Base-by-base conservation (phyloP, 1,140 invertebrate species). In the Eumaeus atala region DNA sequence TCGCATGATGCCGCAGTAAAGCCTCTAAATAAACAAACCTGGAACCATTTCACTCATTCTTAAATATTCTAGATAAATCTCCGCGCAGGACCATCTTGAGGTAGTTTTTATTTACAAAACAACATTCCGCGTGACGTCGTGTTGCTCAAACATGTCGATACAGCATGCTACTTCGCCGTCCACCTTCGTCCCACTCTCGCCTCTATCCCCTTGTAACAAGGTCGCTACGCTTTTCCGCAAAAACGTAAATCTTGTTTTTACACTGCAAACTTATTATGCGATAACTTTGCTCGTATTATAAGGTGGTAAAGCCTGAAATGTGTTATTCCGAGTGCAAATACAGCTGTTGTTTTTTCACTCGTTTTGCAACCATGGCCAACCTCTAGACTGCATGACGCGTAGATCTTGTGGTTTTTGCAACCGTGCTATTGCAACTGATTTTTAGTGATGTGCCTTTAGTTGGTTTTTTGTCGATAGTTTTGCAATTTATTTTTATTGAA, bases 331-430 rank as follows among this genome's bases (percentile, higher is more conserved):
- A 28, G 21, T 28, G 21, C 21, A 28, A 28, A 28, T 28, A 18
- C 51, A 36, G 36, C 36, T 54, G 63, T 35, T 47, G 47, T 56
- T 50, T 71, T 72, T 79, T 73, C 74, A 48, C 61, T 71, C 59
- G 62, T 67, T 72, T 67, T 75, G 64, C 63, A 67, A 74, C 58
- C 61, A 58, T 57, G 56, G 56, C 42, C 51, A 59, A 59, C 60
- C 59, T 63, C 69, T 68, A 82, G 78, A 82, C 78, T 78, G 77
- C 73, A 82, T 80, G 76, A 82, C 78, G 78, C 78, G 74, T 75
- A 74, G 70, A 70, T 73, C 72, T 69, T 74, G 74, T 62, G 67
- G 71, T 78, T 79, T 76, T 82, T 76, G 73, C 73, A 73, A 77
- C 64, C 58, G 64, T 59, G 59, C 60, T 65, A 68, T 72, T 58